phyloP scores from a whole-genome alignment of 1,140 invertebrate genomes.

The Brachionus sp. region DNA sequence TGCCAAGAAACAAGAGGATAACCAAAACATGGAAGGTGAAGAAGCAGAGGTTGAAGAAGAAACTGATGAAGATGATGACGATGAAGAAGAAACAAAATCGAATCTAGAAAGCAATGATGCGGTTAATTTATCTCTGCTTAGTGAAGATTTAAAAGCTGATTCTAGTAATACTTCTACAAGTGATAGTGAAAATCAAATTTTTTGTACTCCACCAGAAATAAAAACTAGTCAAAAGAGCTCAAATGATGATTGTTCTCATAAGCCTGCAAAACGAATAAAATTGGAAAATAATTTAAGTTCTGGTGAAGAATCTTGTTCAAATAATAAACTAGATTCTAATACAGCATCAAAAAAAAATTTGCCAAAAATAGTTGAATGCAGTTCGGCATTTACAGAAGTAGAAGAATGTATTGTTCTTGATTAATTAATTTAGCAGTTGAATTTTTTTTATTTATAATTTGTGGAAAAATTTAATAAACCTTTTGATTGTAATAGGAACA shows the following conservation, averaged over 20 bases:
- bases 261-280: not conserved
- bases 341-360: not conserved
- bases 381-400: not conserved
- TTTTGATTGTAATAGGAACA: too few relatives aligned
- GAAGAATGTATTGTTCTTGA: slow-evolving; percentile 14
- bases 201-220: not conserved
- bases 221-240: not conserved
- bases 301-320: not conserved
- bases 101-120: not conserved
- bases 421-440: not conserved
- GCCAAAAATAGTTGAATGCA: not conserved
- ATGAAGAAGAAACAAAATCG: not conserved
- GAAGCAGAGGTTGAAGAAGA: not conserved
- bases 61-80: not conserved
- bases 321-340: not conserved
- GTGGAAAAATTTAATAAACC: not conserved
- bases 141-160: not conserved
- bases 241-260: not conserved
- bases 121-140: not conserved
- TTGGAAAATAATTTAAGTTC: not conserved
- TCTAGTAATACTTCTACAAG: not conserved
- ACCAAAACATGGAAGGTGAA: not conserved
- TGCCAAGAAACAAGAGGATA: not conserved
- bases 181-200: not conserved
- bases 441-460: not conserved